These are phyloP conservation scores for Tupaia chinensis DNA, from an alignment of 2,113 vertebrate species.

Conservation along the genomic window DNA sequence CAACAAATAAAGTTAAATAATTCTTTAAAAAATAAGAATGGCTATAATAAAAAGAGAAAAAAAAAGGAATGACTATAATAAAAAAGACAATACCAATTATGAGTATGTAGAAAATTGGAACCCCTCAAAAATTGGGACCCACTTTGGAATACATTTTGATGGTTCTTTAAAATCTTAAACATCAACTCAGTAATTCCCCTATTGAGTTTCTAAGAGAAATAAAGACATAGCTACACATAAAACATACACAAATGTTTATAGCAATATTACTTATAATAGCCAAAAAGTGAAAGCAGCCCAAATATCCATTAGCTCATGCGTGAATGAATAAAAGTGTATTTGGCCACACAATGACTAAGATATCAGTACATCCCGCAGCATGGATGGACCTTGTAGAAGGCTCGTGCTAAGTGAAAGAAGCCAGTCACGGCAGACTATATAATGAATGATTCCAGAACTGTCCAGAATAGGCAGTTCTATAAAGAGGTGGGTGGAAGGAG, in stretches of 20 bases:
- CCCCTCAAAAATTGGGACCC: background rate
- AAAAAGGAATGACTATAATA: background rate
- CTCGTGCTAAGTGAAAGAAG: background rate
- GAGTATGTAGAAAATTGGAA: background rate
- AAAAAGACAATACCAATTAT: background rate
- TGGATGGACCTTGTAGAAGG: background rate
- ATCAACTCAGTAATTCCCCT: background rate
- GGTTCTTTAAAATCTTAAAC: conserved; percentile 45
- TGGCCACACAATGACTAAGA: background rate
- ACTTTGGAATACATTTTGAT: background rate
- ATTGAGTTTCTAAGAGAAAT: conserved; percentile 41
- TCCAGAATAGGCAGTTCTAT: background rate
- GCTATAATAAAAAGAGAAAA: background rate
- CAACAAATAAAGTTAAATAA: no score
- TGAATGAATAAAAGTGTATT: background rate
- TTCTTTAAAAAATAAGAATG: background rate
- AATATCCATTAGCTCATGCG: background rate
- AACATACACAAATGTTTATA: background rate
- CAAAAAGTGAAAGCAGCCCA: background rate
- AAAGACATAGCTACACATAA: background rate
- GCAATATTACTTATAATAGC: background rate
- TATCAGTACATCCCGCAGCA: background rate
- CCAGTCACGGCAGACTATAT: background rate
- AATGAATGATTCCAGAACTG: background rate
- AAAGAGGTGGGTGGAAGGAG: background rate